A percentile compares a stretch with the other conserved stretches of the same genome.
These are phyloP conservation scores for Agonopterix arenella DNA, from an alignment of 2,888 invertebrate genomes.

Conservation along the genomic window DNA sequence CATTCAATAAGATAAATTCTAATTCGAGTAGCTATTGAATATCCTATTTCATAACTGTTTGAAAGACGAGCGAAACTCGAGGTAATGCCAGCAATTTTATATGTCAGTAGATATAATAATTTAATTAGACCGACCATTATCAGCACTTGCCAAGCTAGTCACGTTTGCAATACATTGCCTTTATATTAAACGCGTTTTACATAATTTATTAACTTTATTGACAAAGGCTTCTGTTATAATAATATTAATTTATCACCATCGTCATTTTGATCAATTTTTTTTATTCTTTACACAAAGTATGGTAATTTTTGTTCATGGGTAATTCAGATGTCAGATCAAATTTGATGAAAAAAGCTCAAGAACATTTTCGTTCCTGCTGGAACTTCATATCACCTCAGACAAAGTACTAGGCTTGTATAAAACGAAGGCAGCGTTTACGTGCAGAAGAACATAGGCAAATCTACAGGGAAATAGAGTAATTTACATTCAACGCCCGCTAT, in stretches of 20 bases:
- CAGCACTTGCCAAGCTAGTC: conserved; percentile 3
- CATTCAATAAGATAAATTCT: too few species aligned
- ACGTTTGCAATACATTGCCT: not conserved
- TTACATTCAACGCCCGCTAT: conserved; percentile 62
- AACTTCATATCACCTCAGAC: not conserved
- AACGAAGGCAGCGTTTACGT: conserved; percentile 58
- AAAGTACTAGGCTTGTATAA: conserved; percentile 57
- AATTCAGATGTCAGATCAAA: too few species aligned
- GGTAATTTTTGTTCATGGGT: too few species aligned
- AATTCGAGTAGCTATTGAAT: too few species aligned
- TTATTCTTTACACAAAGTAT: too few species aligned
- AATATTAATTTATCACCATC: too few species aligned
- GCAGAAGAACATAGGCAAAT: conserved; percentile 58
- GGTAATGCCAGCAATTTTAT: too few species aligned
- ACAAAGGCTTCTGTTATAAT: not conserved
- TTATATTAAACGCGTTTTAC: not conserved
- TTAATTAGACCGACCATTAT: conserved; percentile 2
- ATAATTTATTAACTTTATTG: not conserved
- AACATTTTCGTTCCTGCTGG: too few species aligned
- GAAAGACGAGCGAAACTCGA: too few species aligned
- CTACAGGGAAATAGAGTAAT: conserved; percentile 74
- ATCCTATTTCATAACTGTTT: too few species aligned
- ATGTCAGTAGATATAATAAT: conserved; percentile 1
- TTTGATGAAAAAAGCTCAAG: too few species aligned
- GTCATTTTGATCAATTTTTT: too few species aligned